These are phyloP conservation scores for Sminthopsis crassicaudata DNA, from an alignment of 2,113 vertebrate species.

Conservation along the genomic window DNA sequence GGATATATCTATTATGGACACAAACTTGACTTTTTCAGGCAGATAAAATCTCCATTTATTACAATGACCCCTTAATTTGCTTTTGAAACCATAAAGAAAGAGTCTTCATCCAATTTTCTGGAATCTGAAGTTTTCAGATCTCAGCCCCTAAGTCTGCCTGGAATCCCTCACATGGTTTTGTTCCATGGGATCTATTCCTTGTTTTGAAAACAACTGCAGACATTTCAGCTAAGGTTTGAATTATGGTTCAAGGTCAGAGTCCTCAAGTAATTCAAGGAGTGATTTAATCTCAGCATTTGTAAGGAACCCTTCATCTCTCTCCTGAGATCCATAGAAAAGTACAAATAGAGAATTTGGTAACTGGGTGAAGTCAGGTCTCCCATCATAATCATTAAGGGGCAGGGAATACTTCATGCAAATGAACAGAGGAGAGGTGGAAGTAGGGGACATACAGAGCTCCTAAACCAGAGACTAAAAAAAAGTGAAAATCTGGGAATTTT, in stretches of 20 bases:
- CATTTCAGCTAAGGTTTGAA: conserved; percentile 64
- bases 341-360: neutral
- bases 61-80: conserved; percentile 30
- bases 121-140: conserved; percentile 25
- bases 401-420: neutral
- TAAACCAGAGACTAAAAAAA: neutral
- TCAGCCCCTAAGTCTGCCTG: neutral
- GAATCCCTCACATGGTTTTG: conserved; percentile 2
- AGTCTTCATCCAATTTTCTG: conserved; percentile 13
- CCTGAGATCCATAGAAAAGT: conserved; percentile 33
- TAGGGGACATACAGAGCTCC: neutral
- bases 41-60: conserved; percentile 42
- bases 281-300: conserved; percentile 56
- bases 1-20: conserved; percentile 62
- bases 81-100: conserved; percentile 17
- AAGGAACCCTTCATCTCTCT: conserved; percentile 57
- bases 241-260: conserved; percentile 52
- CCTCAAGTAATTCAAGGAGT: conserved; percentile 50
- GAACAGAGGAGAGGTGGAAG: neutral
- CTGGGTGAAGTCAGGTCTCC: conserved; percentile 4
- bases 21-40: conserved; percentile 38
- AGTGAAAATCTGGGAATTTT: neutral
- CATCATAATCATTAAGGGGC: neutral
- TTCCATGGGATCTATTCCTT: neutral
- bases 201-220: conserved; percentile 24